Evolutionary conservation across 1,140 invertebrate species (phyloP).

Genomic region (Diorhabda sublineata): DNA sequence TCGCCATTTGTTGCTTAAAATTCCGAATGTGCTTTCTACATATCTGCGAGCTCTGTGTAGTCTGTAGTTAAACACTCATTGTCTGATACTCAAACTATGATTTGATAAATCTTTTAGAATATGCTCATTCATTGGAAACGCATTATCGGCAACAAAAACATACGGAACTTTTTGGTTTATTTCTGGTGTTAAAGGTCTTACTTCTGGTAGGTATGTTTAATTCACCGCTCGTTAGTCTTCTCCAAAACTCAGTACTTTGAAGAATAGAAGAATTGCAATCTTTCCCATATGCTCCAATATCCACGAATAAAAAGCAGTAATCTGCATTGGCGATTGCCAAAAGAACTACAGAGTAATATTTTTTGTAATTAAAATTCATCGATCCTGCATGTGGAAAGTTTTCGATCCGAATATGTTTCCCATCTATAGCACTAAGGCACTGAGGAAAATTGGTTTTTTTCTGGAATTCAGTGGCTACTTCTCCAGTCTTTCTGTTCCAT

Average conservation of each 20-base stretch:
- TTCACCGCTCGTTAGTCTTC: constrained; percentile 7
- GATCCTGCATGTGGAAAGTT: constrained; percentile 37
- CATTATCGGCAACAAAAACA: constrained; percentile 22
- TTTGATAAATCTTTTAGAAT: constrained; percentile 23
- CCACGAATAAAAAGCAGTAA: constrained; percentile 45
- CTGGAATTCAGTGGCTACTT: constrained; percentile 36
- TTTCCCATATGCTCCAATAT: constrained; percentile 44
- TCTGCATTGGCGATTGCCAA: constrained; percentile 44
- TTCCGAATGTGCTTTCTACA: constrained; percentile 41
- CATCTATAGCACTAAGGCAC: constrained; percentile 41
- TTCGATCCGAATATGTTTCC: constrained; percentile 22
- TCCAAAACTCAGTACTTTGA: constrained; percentile 20
- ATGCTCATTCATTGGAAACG: constrained; percentile 20
- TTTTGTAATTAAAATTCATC: constrained; percentile 44
- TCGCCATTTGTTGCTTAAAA: constrained; percentile 20
- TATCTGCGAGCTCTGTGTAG: constrained; percentile 44
- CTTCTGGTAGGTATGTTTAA: constrained; percentile 15
- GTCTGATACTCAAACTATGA: constrained; percentile 24
- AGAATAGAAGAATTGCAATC: constrained; percentile 24
- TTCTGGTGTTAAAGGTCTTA: constrained; percentile 17
- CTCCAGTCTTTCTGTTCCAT: constrained; percentile 36
- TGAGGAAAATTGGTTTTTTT: constrained; percentile 41
- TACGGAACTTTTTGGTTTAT: constrained; percentile 13
- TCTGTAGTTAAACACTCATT: constrained; percentile 46
- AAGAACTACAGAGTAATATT: constrained; percentile 36